phyloP scores from a whole-genome alignment of 2,888 invertebrate genomes.

The Paralinhomoeus sp. region DNA sequence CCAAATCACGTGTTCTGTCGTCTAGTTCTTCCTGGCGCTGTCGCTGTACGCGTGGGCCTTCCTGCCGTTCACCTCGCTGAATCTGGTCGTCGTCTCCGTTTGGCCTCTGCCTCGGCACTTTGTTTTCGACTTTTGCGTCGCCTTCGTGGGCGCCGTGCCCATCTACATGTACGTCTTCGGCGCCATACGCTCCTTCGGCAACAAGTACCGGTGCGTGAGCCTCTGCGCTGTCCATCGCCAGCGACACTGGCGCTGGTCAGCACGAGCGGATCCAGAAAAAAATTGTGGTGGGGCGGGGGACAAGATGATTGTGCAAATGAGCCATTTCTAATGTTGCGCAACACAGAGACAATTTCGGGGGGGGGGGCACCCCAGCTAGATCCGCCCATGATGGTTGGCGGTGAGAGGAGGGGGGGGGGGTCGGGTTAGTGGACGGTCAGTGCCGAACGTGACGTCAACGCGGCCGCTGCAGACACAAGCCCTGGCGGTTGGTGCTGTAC shows the following conservation, averaged over 20 bases:
- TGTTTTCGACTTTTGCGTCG: constrained; percentile 57
- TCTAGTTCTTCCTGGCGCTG: constrained; percentile 56
- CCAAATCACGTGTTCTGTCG: background rate
- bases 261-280: no score
- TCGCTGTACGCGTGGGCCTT: constrained; percentile 91
- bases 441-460: background rate
- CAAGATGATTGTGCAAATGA: no score
- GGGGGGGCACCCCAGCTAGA: no score
- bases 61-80: constrained; percentile 69
- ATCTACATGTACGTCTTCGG: constrained; percentile 95
- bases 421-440: no score
- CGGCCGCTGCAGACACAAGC: constrained; percentile 13
- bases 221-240: background rate
- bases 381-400: no score
- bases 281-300: no score
- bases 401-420: no score
- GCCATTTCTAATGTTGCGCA: no score
- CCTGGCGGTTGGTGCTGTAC: constrained; percentile 17
- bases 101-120: constrained; percentile 53
- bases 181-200: constrained; percentile 81
- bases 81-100: constrained; percentile 54
- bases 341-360: no score
- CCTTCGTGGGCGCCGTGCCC: constrained; percentile 73
- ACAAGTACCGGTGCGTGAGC: constrained; percentile 18
- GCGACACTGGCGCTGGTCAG: no score